Evolutionary conservation across 2,888 invertebrate genomes (phyloP).

Genomic region (Liopterus haemorrhoidalis): DNA sequence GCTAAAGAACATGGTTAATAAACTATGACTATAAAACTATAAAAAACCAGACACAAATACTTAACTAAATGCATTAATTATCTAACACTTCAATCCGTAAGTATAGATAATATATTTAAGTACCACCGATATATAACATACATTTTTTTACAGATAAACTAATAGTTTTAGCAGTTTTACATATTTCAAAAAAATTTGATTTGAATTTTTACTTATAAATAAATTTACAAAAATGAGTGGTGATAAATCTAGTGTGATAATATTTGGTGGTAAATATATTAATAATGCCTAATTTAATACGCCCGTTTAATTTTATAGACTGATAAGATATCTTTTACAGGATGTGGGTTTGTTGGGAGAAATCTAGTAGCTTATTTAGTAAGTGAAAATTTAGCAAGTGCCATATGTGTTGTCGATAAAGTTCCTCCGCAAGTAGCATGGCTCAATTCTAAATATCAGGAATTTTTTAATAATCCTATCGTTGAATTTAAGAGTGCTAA

Average conservation of each 20-base stretch:
- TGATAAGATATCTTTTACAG: slow-evolving; percentile 48
- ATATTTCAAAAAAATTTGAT: too few relatives aligned
- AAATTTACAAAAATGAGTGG: too few relatives aligned
- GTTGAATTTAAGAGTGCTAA: slow-evolving; percentile 89
- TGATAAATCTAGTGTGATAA: slow-evolving; percentile 37
- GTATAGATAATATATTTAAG: too few relatives aligned
- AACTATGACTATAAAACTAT: too few relatives aligned
- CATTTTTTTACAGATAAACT: too few relatives aligned
- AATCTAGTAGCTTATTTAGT: slow-evolving; percentile 78
- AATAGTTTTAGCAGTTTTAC: too few relatives aligned
- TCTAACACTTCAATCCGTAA: too few relatives aligned
- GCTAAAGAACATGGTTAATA: too few relatives aligned
- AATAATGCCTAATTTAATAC: neutral
- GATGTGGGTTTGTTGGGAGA: slow-evolving; percentile 90
- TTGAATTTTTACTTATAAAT: too few relatives aligned
- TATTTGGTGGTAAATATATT: slow-evolving; percentile 37
- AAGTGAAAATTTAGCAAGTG: slow-evolving; percentile 66
- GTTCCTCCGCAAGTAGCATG: slow-evolving; percentile 91
- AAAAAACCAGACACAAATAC: too few relatives aligned
- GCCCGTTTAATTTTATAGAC: neutral
- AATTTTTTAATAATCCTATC: slow-evolving; percentile 65
- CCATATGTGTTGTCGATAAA: slow-evolving; percentile 81
- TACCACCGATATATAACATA: too few relatives aligned
- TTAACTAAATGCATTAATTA: too few relatives aligned
- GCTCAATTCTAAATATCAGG: slow-evolving; percentile 68